A percentile compares a stretch with the other conserved stretches of the same genome.
phyloP scores from a whole-genome alignment of 2,888 invertebrate genomes.

The Lasioglossum marginatum region DNA sequence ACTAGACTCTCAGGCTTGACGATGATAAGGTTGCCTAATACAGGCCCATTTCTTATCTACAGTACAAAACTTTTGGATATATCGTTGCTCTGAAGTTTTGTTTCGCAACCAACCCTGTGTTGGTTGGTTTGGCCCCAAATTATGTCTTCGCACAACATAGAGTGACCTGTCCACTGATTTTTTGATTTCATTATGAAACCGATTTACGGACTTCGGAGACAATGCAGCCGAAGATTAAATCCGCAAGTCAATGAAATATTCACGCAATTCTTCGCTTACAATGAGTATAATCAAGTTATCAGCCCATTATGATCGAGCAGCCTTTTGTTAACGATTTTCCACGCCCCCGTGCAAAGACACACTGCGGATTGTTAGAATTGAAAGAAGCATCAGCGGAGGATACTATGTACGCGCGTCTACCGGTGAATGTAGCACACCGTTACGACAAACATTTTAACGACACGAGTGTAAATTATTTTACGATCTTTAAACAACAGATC shows the following conservation, averaged over 20 bases:
- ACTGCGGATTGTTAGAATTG: neutral
- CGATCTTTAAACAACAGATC: slow-evolving; percentile 7
- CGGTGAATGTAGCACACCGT: neutral
- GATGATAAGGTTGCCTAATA: neutral
- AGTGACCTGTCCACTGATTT: no score
- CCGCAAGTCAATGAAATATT: neutral
- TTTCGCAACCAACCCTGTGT: neutral
- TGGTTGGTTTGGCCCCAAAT: neutral
- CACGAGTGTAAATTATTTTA: slow-evolving; percentile 6
- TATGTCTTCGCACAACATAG: no score
- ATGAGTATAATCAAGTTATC: neutral
- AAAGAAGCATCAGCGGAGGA: neutral
- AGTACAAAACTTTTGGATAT: neutral
- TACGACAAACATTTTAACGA: slow-evolving; percentile 10
- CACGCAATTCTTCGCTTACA: neutral
- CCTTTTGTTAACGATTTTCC: neutral
- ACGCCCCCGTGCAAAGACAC: neutral
- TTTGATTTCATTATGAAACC: no score
- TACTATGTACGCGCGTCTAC: neutral
- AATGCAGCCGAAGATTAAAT: no score
- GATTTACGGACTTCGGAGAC: no score
- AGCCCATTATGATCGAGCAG: neutral
- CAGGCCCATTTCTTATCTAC: neutral
- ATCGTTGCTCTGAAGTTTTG: neutral
- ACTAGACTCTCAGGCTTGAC: neutral